phyloP scores from a whole-genome alignment of 2,888 invertebrate genomes.

The Spilarctia lutea region DNA sequence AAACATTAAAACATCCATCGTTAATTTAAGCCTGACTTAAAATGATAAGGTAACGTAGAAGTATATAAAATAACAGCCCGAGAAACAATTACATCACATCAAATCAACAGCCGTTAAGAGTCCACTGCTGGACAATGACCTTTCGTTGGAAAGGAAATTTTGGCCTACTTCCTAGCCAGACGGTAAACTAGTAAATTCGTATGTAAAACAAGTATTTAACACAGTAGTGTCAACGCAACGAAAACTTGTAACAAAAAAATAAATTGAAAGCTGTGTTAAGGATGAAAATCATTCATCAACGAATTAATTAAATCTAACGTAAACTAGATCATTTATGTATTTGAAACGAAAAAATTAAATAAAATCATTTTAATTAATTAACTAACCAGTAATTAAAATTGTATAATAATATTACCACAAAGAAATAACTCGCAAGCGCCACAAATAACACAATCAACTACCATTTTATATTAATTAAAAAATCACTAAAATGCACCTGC shows the following conservation, averaged over 20 bases:
- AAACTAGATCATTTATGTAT: neutral
- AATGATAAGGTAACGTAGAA: neutral
- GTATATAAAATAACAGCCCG: neutral
- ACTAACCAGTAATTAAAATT: neutral
- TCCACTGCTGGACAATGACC: no score
- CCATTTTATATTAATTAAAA: slow-evolving; percentile 13
- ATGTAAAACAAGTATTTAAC: neutral
- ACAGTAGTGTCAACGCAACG: neutral
- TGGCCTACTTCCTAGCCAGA: no score
- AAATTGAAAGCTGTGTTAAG: neutral
- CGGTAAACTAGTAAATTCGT: no score
- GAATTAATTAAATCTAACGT: neutral
- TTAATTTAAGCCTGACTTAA: neutral
- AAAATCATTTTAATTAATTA: neutral
- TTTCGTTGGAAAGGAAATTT: no score
- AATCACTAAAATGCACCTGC: slow-evolving; percentile 1
- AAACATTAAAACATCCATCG: neutral
- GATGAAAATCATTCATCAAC: neutral
- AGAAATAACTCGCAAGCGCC: slow-evolving; percentile 11
- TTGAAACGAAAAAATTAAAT: neutral
- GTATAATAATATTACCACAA: slow-evolving; percentile 13
- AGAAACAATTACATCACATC: neutral
- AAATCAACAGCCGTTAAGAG: no score
- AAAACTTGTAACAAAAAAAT: neutral
- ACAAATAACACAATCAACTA: slow-evolving; percentile 22